phyloP scores from a whole-genome alignment of 1,140 invertebrate species.

The Macrobrachium nipponense region DNA sequence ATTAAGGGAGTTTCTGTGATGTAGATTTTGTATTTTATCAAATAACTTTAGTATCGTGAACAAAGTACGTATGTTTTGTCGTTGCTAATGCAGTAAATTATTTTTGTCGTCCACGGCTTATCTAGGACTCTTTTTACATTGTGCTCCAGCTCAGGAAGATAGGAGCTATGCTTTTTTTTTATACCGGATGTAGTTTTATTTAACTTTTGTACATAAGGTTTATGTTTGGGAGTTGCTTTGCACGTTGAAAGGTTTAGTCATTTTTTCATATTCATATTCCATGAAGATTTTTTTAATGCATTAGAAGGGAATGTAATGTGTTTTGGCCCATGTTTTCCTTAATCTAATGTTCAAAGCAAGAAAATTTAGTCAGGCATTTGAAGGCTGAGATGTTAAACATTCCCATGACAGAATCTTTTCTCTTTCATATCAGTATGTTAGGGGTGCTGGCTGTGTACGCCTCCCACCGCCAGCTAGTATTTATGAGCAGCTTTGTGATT shows the following conservation, averaged over 20 bases:
- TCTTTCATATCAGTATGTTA: no score
- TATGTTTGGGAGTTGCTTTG: constrained; percentile 32
- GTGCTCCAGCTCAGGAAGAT: neutral
- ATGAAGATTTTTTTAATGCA: no score
- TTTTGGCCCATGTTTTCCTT: no score
- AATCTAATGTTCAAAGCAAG: no score
- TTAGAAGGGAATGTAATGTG: no score
- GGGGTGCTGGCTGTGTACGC: no score
- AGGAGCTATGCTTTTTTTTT: constrained; percentile 5
- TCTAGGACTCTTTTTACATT: neutral
- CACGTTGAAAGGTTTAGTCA: neutral
- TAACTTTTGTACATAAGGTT: constrained; percentile 27
- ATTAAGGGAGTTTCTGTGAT: constrained; percentile 9
- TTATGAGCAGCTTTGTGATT: no score
- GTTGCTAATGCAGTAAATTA: neutral
- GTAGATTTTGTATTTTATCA: constrained; percentile 20
- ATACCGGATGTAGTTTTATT: neutral
- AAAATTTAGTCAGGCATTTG: no score
- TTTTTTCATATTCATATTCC: no score
- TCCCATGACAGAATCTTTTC: no score
- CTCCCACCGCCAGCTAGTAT: no score
- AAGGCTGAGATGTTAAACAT: no score
- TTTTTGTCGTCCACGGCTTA: neutral
- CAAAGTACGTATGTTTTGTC: constrained; percentile 10
- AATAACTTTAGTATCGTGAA: constrained; percentile 16